These are phyloP conservation scores for Novumbra hubbsi DNA, from an alignment of 2,797 vertebrate species.

Conservation along the genomic window DNA sequence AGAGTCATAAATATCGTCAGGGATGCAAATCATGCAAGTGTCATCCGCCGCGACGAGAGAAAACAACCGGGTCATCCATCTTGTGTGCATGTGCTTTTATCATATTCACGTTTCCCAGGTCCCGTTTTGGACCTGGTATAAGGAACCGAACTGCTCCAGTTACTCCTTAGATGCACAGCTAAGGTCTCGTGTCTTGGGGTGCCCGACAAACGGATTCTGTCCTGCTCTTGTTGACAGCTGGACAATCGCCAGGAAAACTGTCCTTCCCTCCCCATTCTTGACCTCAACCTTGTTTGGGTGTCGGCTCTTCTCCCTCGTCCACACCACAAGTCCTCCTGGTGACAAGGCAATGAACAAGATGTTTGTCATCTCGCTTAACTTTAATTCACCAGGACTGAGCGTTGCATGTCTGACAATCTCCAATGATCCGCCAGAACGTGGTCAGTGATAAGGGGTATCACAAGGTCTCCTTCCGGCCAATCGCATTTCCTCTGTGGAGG, in stretches of 20 bases:
- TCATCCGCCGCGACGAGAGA: neutral
- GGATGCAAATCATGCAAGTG: neutral
- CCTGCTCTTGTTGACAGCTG: neutral
- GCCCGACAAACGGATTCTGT: neutral
- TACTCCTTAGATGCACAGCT: neutral
- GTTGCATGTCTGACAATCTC: neutral
- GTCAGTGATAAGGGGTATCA: slow-evolving; percentile 33
- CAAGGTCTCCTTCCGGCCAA: slow-evolving; percentile 49
- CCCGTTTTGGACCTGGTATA: neutral
- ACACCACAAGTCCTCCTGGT: neutral
- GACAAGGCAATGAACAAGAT: neutral
- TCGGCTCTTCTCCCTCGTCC: neutral
- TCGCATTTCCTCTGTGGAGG: slow-evolving; percentile 58
- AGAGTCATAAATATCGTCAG: neutral
- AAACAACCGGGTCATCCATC: neutral
- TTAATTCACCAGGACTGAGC: neutral
- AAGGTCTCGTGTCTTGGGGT: neutral
- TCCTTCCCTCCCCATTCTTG: neutral
- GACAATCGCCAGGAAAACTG: neutral
- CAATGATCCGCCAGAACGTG: slow-evolving; percentile 3
- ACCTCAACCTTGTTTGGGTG: neutral
- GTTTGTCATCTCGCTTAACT: neutral
- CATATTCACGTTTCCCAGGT: neutral
- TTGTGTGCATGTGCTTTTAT: neutral
- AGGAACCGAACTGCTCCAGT: neutral